A percentile compares a stretch with the other conserved stretches of the same genome.
Evolutionary conservation across 2,888 invertebrate genomes (phyloP).

Genomic region (Pristionchus arcanus): DNA sequence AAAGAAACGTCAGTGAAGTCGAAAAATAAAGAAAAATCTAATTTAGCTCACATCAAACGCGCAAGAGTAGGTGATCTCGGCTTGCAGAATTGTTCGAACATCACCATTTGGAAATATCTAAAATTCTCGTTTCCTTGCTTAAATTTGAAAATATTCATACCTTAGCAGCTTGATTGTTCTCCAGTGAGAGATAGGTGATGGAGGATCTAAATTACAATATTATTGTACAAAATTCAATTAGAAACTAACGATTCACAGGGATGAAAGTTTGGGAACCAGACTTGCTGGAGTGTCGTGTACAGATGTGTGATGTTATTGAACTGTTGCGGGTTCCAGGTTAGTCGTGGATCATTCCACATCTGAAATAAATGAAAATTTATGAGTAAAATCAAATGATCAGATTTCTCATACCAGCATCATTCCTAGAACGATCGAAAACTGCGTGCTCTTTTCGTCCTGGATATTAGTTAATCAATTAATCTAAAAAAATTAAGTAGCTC

Average conservation of each 20-base stretch:
- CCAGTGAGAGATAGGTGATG: background rate
- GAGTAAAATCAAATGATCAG: background rate
- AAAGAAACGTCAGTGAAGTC: no score
- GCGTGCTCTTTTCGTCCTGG: conserved; percentile 6
- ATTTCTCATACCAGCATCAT: background rate
- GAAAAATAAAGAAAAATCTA: background rate
- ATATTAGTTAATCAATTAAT: background rate
- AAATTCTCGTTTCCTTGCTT: background rate
- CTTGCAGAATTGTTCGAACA: background rate
- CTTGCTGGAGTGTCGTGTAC: background rate
- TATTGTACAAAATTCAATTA: background rate
- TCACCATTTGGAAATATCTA: conserved; percentile 16
- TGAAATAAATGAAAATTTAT: background rate
- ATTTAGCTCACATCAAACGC: background rate
- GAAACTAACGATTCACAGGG: background rate
- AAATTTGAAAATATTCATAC: no score
- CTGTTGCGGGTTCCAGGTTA: background rate
- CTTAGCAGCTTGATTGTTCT: background rate
- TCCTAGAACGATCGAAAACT: conserved; percentile 15
- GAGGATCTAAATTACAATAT: background rate
- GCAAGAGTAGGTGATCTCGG: conserved; percentile 15
- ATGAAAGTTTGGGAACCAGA: conserved; percentile 22
- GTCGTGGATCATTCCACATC: conserved; percentile 24
- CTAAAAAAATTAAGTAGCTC: background rate
- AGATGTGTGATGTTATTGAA: conserved; percentile 9